Percentiles rank a stretch among this genome's conserved stretches.
phyloP scores from a whole-genome alignment of 2,888 invertebrate species.

The Cheilosia scutellata region DNA sequence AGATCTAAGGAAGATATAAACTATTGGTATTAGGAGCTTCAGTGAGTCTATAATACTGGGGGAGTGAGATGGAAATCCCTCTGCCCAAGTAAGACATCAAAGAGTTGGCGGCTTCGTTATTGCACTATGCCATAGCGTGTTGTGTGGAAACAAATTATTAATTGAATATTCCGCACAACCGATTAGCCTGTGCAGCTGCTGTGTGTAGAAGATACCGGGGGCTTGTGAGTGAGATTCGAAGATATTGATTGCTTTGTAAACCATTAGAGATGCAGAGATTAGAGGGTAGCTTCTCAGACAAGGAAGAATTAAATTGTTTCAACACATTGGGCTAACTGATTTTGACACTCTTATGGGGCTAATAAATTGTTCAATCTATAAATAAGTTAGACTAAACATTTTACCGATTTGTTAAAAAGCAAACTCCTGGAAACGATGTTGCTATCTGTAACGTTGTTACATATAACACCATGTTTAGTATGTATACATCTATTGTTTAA shows the following conservation, averaged over 20 bases:
- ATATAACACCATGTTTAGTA: no score
- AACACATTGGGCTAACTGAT: background rate
- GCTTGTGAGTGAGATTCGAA: background rate
- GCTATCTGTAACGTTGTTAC: no score
- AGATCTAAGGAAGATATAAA: conserved; percentile 15
- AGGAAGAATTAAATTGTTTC: background rate
- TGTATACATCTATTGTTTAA: no score
- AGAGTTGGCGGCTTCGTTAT: conserved; percentile 18
- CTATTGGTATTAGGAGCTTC: conserved; percentile 26
- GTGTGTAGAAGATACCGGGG: background rate
- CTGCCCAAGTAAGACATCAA: conserved; percentile 58
- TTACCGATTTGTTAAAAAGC: no score
- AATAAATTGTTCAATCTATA: no score
- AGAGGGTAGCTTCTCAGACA: background rate
- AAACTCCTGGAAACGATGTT: no score
- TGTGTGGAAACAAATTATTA: conserved; percentile 27
- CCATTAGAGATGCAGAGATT: conserved; percentile 2
- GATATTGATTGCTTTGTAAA: conserved; percentile 34
- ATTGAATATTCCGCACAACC: conserved; percentile 58
- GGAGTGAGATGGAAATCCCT: conserved; percentile 1
- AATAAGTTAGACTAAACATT: no score
- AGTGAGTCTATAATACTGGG: background rate
- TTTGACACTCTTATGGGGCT: no score
- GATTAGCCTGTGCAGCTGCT: conserved; percentile 42
- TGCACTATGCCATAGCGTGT: background rate